Percentiles rank a stretch among this genome's conserved stretches.
Conservation (phyloP, 2,797 vertebrate species). For the Ctenopoma multispine region DNA sequence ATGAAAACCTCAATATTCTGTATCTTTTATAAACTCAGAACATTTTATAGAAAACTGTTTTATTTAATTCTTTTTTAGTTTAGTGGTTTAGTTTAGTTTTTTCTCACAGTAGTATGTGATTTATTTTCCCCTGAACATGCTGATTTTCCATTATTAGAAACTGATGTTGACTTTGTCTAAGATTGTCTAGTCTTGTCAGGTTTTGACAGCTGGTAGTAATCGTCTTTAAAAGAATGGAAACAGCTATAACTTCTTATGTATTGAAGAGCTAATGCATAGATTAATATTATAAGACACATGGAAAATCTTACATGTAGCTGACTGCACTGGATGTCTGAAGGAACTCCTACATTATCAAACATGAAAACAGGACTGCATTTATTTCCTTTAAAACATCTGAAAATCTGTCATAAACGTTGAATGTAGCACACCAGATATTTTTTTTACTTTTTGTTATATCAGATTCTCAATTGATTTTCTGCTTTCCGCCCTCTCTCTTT, state of each 20-base stretch:
- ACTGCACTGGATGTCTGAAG: slow-evolving; percentile 41
- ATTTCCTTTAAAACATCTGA: neutral
- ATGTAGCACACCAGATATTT: neutral
- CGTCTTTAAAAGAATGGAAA: slow-evolving; percentile 40
- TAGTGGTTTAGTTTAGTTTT: neutral
- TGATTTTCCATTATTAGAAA: slow-evolving; percentile 37
- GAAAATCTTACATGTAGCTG: slow-evolving; percentile 5
- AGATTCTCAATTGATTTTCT: neutral
- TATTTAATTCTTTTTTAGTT: slow-evolving; percentile 29
- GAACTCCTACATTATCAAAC: slow-evolving; percentile 9
- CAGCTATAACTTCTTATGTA: slow-evolving; percentile 49
- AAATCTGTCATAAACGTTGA: slow-evolving; percentile 31
- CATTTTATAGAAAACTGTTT: slow-evolving; percentile 19
- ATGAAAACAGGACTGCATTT: neutral
- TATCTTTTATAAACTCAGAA: slow-evolving; percentile 47
- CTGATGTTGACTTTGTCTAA: slow-evolving; percentile 34
- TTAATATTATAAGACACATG: slow-evolving; percentile 41
- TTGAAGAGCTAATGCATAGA: slow-evolving; percentile 39
- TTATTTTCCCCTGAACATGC: slow-evolving; percentile 25
- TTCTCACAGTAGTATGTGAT: slow-evolving; percentile 18
- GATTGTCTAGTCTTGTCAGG: slow-evolving; percentile 20
- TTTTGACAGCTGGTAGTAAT: slow-evolving; percentile 44
- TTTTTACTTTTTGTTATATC: neutral
- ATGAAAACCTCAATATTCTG: slow-evolving; percentile 44
- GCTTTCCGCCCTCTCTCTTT: neutral